These are phyloP conservation scores for Dusona sp. DNA, from an alignment of 2,888 invertebrate species.

Conservation along the genomic window DNA sequence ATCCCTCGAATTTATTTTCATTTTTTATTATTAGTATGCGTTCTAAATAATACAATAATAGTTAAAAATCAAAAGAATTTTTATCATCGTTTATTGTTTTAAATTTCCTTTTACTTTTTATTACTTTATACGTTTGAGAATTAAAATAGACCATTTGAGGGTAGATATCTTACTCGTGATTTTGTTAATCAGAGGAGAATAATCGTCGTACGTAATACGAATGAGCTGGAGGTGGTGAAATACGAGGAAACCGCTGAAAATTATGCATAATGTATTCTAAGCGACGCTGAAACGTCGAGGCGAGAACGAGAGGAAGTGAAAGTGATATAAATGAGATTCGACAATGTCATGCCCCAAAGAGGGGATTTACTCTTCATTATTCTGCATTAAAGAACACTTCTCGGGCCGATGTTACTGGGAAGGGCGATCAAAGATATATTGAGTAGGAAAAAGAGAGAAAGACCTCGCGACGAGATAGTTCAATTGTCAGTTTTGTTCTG, in stretches of 20 bases:
- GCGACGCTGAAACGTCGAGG: constrained; percentile 14
- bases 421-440: constrained; percentile 38
- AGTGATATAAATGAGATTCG: constrained; percentile 53
- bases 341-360: constrained; percentile 8
- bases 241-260: constrained; percentile 31
- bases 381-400: constrained; percentile 61
- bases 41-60: not conserved
- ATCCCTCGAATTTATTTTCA: not conserved
- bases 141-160: not conserved
- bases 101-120: not conserved
- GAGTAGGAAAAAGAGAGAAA: constrained; percentile 6
- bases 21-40: not conserved
- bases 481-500: not conserved
- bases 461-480: not conserved
- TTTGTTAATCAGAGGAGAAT: constrained; percentile 23
- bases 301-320: constrained; percentile 1
- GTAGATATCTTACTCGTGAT: constrained; percentile 15
- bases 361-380: constrained; percentile 45
- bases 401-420: constrained; percentile 8
- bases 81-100: not conserved
- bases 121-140: not conserved
- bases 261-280: constrained; percentile 60
- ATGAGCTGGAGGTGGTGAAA: constrained; percentile 15
- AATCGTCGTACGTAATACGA: constrained; percentile 30
- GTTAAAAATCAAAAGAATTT: not conserved